phyloP scores from a whole-genome alignment of 2,888 invertebrate genomes.

The Caenorhabditis sinica region DNA sequence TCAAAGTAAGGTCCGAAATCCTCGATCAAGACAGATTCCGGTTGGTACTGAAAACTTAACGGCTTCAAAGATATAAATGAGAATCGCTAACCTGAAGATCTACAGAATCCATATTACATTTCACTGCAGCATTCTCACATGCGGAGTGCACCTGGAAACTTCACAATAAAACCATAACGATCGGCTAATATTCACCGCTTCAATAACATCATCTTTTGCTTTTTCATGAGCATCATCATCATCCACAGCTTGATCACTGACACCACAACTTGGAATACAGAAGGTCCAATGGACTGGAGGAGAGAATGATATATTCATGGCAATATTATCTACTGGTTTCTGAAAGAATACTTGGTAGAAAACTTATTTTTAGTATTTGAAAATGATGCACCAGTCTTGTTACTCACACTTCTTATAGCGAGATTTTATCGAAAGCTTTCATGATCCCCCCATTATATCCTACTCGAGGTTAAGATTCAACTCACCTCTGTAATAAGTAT shows the following conservation, averaged over 20 bases:
- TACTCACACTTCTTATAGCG: no score
- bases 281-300: constrained; percentile 78
- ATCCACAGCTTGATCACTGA: constrained; percentile 78
- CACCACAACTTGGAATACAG: constrained; percentile 76
- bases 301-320: constrained; percentile 60
- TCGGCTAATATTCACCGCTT: constrained; percentile 65
- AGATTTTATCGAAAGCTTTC: no score
- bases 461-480: background rate
- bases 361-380: background rate
- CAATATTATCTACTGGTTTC: constrained; percentile 30
- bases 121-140: constrained; percentile 23
- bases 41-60: constrained; percentile 59
- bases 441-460: no score
- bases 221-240: constrained; percentile 75
- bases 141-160: constrained; percentile 40
- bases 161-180: background rate
- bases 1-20: constrained; percentile 69
- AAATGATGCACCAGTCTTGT: background rate
- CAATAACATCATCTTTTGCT: constrained; percentile 72
- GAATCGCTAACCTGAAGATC: constrained; percentile 14
- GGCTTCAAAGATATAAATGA: background rate
- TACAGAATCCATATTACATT: constrained; percentile 33
- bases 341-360: background rate
- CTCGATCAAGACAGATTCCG: constrained; percentile 66
- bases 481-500: constrained; percentile 46